Evolutionary conservation across 2,797 vertebrate species (phyloP).

Genomic region (Enteromius afrohamiltoni): DNA sequence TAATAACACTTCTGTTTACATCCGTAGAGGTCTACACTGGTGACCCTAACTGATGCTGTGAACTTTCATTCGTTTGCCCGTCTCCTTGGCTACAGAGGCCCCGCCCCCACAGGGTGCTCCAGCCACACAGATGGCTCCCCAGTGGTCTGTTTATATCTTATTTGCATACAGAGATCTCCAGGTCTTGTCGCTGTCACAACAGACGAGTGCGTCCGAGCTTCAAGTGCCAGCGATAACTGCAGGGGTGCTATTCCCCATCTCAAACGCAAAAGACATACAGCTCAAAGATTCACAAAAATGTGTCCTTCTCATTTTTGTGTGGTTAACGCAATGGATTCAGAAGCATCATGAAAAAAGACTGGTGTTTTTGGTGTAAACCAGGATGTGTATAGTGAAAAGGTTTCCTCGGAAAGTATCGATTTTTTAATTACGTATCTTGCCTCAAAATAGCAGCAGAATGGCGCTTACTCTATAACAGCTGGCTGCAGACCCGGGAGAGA

Average conservation of each 20-base stretch:
- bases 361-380: slow-evolving; percentile 42
- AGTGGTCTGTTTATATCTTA: slow-evolving; percentile 60
- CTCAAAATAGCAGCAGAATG: slow-evolving; percentile 51
- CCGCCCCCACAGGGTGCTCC: slow-evolving; percentile 17
- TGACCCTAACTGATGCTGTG: slow-evolving; percentile 43
- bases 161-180: slow-evolving; percentile 60
- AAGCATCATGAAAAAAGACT: background rate
- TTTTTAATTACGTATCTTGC: slow-evolving; percentile 60
- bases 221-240: slow-evolving; percentile 37
- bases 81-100: slow-evolving; percentile 44
- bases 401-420: slow-evolving; percentile 63
- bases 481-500: slow-evolving; percentile 52
- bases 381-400: slow-evolving; percentile 58
- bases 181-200: slow-evolving; percentile 56
- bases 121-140: slow-evolving; percentile 51
- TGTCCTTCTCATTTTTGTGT: background rate
- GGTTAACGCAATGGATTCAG: background rate
- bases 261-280: background rate
- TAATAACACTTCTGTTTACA: slow-evolving; percentile 49
- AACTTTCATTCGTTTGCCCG: slow-evolving; percentile 27
- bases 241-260: slow-evolving; percentile 32
- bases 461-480: slow-evolving; percentile 54
- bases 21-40: slow-evolving; percentile 42
- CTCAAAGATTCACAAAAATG: slow-evolving; percentile 1
- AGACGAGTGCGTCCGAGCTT: slow-evolving; percentile 43